Evolutionary conservation across 2,797 vertebrate species (phyloP).

Genomic region (Eurystomus glaucurus): DNA sequence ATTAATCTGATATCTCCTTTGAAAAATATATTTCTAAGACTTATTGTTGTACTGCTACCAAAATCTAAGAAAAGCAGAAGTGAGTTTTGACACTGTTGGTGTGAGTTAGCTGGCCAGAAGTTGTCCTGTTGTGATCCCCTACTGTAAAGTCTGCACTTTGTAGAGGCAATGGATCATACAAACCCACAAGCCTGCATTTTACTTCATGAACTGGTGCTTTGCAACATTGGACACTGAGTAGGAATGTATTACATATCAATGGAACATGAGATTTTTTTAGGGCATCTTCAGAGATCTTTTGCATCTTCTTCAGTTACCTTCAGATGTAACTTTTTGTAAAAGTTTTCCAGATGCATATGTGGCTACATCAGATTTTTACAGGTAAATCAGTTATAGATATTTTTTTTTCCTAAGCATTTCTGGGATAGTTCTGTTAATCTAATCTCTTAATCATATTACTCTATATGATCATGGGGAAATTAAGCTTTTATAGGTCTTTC

Average conservation of each 20-base stretch:
- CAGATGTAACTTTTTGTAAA: background rate
- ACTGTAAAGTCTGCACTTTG: constrained; percentile 4
- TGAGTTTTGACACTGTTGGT: constrained; percentile 39
- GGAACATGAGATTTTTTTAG: background rate
- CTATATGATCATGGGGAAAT: background rate
- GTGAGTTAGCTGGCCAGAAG: constrained; percentile 21
- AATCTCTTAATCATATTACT: background rate
- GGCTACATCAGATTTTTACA: background rate
- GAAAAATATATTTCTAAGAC: constrained; percentile 8
- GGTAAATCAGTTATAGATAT: background rate
- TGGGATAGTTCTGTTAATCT: background rate
- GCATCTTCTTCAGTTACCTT: background rate
- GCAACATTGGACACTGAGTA: background rate
- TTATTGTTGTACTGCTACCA: background rate
- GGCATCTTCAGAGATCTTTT: background rate
- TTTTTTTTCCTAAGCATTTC: background rate
- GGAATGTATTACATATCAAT: background rate
- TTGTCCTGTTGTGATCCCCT: background rate
- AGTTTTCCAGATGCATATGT: background rate
- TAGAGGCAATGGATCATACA: constrained; percentile 18
- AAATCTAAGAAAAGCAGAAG: constrained; percentile 23
- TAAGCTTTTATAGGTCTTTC: background rate
- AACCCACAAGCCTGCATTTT: background rate
- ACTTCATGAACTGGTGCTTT: background rate
- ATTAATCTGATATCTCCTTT: constrained; percentile 23